Percentiles rank a stretch among this genome's conserved stretches.
Conservation (phyloP, 2,113 vertebrate species). For the Syrmaticus mikado region DNA sequence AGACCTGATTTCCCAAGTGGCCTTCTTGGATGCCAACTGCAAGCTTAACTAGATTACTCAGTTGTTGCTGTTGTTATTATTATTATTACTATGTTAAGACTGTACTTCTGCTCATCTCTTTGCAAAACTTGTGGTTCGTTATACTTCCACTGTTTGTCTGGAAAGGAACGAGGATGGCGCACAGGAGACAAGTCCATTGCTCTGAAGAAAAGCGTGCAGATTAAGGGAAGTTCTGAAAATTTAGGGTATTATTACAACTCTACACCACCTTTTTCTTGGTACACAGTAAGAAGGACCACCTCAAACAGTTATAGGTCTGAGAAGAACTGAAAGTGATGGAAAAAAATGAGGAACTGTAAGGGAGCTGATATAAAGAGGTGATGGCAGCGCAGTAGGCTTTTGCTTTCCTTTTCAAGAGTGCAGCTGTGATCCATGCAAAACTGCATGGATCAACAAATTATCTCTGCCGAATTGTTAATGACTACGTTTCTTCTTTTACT, state of each 20-base stretch:
- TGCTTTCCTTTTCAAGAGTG: not conserved
- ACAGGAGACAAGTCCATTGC: not conserved
- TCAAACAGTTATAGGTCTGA: not conserved
- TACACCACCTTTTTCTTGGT: not conserved
- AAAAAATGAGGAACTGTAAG: not conserved
- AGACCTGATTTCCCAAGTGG: not conserved
- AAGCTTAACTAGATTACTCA: not conserved
- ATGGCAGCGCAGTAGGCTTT: not conserved
- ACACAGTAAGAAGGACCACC: not conserved
- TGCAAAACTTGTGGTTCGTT: not conserved
- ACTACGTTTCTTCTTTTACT: not conserved
- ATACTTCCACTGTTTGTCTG: not conserved
- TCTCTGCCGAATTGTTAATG: not conserved
- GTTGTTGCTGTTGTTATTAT: not conserved
- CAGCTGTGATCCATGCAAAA: rapidly evolving
- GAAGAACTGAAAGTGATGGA: not conserved
- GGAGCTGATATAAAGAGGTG: not conserved
- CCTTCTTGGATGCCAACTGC: not conserved
- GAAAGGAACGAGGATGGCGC: not conserved
- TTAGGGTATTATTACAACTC: not conserved
- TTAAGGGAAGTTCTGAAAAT: not conserved
- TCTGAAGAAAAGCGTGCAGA: rapidly evolving
- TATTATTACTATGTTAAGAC: not conserved
- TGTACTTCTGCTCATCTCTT: not conserved
- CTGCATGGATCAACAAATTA: not conserved